Evolutionary conservation across 2,888 invertebrate species (phyloP), one percentile per base, ranked within the genome.

Genomic region (Papilio demoleus): DNA sequence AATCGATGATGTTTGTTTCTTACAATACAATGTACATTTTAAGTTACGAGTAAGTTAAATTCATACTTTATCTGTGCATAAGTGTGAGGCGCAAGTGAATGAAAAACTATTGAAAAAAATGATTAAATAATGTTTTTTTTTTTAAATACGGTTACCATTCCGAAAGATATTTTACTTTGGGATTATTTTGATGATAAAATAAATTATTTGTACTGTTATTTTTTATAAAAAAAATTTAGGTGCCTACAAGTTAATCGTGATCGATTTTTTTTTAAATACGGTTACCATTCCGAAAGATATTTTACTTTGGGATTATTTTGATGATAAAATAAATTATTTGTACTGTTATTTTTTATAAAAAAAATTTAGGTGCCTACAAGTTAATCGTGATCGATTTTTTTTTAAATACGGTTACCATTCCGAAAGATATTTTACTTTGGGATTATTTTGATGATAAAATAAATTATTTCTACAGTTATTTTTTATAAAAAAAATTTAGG

Each of bases 201-300:
- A n/a, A n/a, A n/a, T n/a, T n/a, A n/a, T n/a, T n/a, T n/a, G n/a
- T n/a, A n/a, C n/a, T n/a, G n/a, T n/a, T 47, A 27, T 19, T 50
- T 60, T 61, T 34, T 4, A 11, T 4, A 50, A 24, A n/a, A 31
- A 19, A 36, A 58, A 45, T 36, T 36, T 45, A 42, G 17, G 5
- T 53, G 38, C 53, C 53, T 56, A 56, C 17, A 56, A 56, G 53
- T 56, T 56, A 45, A 42, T 22, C 19, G 19, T 19, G 59, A 60
- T 47, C 17, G 36, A 38, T 19, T 61, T 31, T 45, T 38, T 60
- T 61, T 50, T 59, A 19, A 12, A 47, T 61, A 67, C n/a, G n/a
- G 3, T 19, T 9, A 8, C 8, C 2, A 45, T 45, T 45, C 17
- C 9, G 8, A 45, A 45, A 45, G 45, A 42, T 36, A 36, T 36